These are phyloP conservation scores for Syrphus vitripennis DNA, from an alignment of 2,888 invertebrate genomes.

Conservation along the genomic window DNA sequence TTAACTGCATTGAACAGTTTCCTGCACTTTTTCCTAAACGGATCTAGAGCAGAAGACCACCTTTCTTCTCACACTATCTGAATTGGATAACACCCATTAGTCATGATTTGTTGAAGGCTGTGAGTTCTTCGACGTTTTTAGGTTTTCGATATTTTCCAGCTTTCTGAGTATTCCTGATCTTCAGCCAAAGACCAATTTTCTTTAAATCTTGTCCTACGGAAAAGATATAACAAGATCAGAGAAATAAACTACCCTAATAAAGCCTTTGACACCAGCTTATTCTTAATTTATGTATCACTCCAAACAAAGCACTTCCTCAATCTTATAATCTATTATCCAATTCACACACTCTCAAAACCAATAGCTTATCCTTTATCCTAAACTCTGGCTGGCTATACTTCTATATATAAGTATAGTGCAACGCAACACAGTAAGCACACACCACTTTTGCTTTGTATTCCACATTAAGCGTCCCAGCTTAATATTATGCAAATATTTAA, in stretches of 20 bases:
- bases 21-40: too few species aligned
- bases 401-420: neutral
- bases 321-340: conserved; percentile 13
- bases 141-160: too few species aligned
- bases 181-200: too few species aligned
- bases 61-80: too few species aligned
- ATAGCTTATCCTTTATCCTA: conserved; percentile 10
- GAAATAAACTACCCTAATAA: neutral
- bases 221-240: too few species aligned
- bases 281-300: neutral
- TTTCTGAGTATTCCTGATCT: too few species aligned
- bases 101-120: too few species aligned
- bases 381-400: neutral
- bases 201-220: too few species aligned
- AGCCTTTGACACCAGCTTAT: neutral
- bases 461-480: neutral
- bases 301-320: neutral
- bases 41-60: too few species aligned
- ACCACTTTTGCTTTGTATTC: neutral
- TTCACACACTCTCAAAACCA: conserved; percentile 32
- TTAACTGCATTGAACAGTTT: too few species aligned
- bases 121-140: too few species aligned
- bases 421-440: conserved; percentile 6
- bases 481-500: conserved; percentile 58
- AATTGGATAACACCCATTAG: too few species aligned